Evolutionary conservation across 2,888 invertebrate genomes (phyloP).

Genomic region (Chymomyza procnemis): DNA sequence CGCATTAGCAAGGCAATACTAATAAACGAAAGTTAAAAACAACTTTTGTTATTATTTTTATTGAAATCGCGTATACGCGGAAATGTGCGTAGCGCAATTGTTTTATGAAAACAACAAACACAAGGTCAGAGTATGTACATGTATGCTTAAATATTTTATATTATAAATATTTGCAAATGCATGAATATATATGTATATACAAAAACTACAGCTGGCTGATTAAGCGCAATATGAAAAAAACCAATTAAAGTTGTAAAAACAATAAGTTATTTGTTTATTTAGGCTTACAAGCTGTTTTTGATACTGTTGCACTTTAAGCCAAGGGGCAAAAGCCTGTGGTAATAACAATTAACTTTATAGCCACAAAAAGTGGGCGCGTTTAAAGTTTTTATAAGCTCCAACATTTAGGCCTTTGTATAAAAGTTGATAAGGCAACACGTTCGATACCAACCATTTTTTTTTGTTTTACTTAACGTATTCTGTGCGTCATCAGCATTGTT

Average conservation of each 20-base stretch:
- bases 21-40: slow-evolving; percentile 14
- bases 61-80: slow-evolving; percentile 36
- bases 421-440: neutral
- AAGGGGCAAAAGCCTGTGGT: neutral
- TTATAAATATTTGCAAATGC: neutral
- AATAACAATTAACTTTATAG: neutral
- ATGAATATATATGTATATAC: neutral
- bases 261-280: neutral
- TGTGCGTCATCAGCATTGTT: neutral
- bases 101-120: slow-evolving; percentile 17
- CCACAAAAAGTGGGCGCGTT: neutral
- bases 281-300: neutral
- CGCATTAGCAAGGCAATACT: slow-evolving; percentile 19
- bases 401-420: neutral
- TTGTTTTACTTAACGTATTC: neutral
- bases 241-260: neutral
- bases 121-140: slow-evolving; percentile 42
- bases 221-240: slow-evolving; percentile 7
- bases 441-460: neutral
- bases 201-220: neutral
- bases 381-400: neutral
- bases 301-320: neutral
- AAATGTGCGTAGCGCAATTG: slow-evolving; percentile 37
- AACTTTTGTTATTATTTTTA: slow-evolving; percentile 18
- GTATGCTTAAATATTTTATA: slow-evolving; percentile 1